Percentiles rank a stretch among this genome's conserved stretches.
These are phyloP conservation scores for Anolis apletophallus DNA, from an alignment of 2,797 vertebrate species.

Conservation along the genomic window DNA sequence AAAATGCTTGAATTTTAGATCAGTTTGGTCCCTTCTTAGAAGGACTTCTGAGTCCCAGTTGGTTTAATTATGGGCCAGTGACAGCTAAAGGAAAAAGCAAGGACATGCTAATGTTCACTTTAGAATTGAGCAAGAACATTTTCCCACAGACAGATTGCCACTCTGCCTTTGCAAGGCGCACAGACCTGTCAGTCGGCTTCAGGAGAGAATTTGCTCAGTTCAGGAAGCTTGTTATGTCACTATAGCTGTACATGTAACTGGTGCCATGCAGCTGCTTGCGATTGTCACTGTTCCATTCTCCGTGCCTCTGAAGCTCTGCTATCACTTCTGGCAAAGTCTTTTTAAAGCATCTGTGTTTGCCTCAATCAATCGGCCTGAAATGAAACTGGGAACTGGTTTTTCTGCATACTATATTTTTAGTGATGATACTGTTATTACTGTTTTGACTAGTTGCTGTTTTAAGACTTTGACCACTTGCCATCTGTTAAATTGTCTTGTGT, in stretches of 20 bases:
- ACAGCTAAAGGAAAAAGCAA: conserved; percentile 25
- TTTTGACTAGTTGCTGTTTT: background rate
- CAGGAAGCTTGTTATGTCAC: conserved; percentile 4
- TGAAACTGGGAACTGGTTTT: background rate
- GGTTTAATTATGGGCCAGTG: conserved; percentile 24
- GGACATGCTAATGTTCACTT: conserved; percentile 14
- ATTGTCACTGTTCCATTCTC: background rate
- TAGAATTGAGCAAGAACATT: background rate
- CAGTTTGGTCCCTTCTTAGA: background rate
- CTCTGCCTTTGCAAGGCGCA: background rate
- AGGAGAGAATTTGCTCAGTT: background rate
- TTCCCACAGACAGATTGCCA: conserved; percentile 23
- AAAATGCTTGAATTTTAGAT: conserved; percentile 32
- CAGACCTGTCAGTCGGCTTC: conserved; percentile 8
- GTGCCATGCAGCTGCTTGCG: background rate
- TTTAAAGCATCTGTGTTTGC: background rate
- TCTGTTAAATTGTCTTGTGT: background rate
- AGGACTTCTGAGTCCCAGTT: conserved; percentile 7
- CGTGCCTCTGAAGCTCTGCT: background rate
- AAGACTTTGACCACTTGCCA: background rate
- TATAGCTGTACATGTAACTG: background rate
- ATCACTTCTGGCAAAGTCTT: background rate
- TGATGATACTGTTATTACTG: background rate
- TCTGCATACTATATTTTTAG: background rate
- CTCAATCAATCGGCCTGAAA: background rate